Conservation (phyloP, 1,140 invertebrate species). For the Capitella teleta region DNA sequence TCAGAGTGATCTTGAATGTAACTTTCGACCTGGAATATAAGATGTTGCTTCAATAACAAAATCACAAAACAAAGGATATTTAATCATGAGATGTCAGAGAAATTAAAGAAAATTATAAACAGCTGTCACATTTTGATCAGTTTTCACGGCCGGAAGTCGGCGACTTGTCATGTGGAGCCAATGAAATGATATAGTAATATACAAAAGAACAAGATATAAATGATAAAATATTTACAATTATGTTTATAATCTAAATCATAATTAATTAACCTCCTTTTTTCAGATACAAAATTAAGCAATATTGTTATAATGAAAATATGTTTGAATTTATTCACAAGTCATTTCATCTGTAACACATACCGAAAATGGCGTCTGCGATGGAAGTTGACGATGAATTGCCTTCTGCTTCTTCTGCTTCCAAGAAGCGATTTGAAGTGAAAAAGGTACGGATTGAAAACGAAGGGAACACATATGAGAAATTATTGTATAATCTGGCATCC, state of each 20-base stretch:
- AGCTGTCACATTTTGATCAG: too few relatives aligned
- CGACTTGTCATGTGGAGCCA: too few relatives aligned
- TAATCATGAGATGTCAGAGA: too few relatives aligned
- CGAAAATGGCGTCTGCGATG: slow-evolving; percentile 39
- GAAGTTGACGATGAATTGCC: slow-evolving; percentile 30
- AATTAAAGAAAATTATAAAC: too few relatives aligned
- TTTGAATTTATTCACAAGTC: not conserved
- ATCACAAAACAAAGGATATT: too few relatives aligned
- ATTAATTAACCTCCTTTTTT: too few relatives aligned
- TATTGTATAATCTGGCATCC: not conserved
- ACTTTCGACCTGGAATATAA: slow-evolving; percentile 14
- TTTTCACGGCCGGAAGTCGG: too few relatives aligned
- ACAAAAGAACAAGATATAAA: too few relatives aligned
- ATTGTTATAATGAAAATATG: not conserved
- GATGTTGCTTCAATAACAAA: too few relatives aligned
- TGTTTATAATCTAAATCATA: too few relatives aligned
- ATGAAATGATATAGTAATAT: too few relatives aligned
- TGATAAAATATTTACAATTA: too few relatives aligned
- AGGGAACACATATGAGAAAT: not conserved
- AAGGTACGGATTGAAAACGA: slow-evolving; percentile 18
- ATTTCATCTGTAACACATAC: not conserved
- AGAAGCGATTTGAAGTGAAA: slow-evolving; percentile 43
- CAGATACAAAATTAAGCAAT: not conserved
- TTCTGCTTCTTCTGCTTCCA: slow-evolving; percentile 20
- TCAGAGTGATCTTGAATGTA: slow-evolving; percentile 94